Evolutionary conservation across 2,797 vertebrate species (phyloP).

Genomic region (Cynodonichthys magdalenae): DNA sequence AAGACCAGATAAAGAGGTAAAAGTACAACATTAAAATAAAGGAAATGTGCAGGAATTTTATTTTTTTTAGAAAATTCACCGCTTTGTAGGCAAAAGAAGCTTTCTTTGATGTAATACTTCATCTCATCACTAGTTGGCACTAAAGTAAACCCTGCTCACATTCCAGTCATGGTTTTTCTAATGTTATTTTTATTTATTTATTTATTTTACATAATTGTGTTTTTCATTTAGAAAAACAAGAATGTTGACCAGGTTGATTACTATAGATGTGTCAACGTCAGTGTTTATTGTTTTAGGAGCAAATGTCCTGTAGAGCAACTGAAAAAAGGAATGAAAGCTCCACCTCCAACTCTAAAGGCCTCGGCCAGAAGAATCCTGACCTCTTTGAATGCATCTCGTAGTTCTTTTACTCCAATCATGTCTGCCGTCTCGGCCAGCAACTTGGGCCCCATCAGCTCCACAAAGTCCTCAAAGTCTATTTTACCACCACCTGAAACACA

Average conservation of each 20-base stretch:
- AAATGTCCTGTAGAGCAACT: no score
- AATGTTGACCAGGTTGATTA: no score
- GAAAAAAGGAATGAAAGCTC: no score
- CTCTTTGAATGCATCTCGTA: slow-evolving; percentile 93
- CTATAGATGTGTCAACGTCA: no score
- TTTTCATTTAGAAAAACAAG: no score
- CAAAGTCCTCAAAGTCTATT: slow-evolving; percentile 95
- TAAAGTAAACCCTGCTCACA: background rate
- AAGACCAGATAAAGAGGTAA: background rate
- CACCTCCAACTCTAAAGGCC: no score
- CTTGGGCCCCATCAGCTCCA: slow-evolving; percentile 97
- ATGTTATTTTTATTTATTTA: no score
- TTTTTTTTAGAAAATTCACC: background rate
- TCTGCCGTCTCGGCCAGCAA: slow-evolving; percentile 94
- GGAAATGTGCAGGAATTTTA: background rate
- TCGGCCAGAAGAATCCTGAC: slow-evolving; percentile 27
- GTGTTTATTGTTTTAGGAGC: no score
- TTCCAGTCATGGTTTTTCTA: background rate
- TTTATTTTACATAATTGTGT: no score
- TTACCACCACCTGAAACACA: slow-evolving; percentile 83
- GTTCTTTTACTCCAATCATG: slow-evolving; percentile 95
- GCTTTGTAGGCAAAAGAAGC: background rate
- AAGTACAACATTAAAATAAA: background rate
- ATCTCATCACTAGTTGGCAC: background rate
- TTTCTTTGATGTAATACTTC: background rate